Evolutionary conservation across 2,888 invertebrate species (phyloP).

Genomic region (Agrochola litura): DNA sequence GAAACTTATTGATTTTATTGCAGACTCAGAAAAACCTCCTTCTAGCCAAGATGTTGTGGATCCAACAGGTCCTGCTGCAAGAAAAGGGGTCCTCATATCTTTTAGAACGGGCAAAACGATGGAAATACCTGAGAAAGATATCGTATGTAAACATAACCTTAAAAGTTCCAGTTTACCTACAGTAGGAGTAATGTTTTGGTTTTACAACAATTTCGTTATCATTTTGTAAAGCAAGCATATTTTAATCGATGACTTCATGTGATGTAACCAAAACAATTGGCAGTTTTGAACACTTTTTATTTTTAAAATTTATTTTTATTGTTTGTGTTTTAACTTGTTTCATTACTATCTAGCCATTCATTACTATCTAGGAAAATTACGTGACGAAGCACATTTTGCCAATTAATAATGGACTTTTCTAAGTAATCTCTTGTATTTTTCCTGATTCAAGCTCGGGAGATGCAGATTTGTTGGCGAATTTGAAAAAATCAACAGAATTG

Average conservation of each 20-base stretch:
- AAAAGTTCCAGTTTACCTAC: conserved; percentile 13
- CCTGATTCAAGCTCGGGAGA: conserved; percentile 93
- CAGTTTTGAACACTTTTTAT: neutral
- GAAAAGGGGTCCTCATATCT: conserved; percentile 95
- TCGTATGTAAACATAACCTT: conserved; percentile 91
- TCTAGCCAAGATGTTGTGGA: conserved; percentile 90
- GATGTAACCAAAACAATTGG: neutral
- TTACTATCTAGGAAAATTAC: neutral
- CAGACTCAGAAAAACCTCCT: conserved; percentile 85
- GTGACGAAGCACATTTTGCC: neutral
- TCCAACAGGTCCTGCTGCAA: conserved; percentile 94
- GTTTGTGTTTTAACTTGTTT: neutral
- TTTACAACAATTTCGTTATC: neutral
- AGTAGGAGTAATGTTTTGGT: neutral
- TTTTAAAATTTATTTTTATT: neutral
- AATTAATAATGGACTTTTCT: neutral
- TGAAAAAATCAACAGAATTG: conserved; percentile 98
- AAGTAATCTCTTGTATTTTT: conserved; percentile 9
- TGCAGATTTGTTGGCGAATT: conserved; percentile 99
- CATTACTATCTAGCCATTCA: neutral
- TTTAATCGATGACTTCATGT: neutral
- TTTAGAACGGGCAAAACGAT: conserved; percentile 95
- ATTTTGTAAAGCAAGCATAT: neutral
- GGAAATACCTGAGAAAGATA: conserved; percentile 96
- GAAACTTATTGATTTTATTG: conserved; percentile 60